Conservation (phyloP, 23 tunicate species). For the Trididemnum nubilum region DNA sequence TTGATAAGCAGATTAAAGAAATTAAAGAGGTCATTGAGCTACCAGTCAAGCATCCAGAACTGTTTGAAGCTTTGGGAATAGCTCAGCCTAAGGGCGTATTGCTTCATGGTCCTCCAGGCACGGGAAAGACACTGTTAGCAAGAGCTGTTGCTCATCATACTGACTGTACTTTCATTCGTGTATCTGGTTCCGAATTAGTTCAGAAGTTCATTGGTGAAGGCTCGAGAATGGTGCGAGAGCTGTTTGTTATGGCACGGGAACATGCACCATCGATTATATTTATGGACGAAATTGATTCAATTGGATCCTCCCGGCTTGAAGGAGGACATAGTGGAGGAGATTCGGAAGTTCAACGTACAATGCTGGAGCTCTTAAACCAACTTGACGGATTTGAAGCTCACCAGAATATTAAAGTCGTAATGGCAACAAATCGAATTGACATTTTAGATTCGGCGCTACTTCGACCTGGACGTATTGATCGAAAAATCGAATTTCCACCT, state of each 20-base stretch:
- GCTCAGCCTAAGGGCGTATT: slow-evolving; percentile 98
- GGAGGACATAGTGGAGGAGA: slow-evolving; percentile 95
- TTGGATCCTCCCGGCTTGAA: slow-evolving; percentile 93
- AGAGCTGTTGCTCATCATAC: slow-evolving; percentile 99
- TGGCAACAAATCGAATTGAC: slow-evolving; percentile 98
- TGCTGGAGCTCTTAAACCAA: slow-evolving; percentile 93
- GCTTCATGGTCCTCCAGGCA: slow-evolving; percentile 95
- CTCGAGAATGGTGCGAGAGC: slow-evolving; percentile 95
- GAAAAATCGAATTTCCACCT: slow-evolving; percentile 98
- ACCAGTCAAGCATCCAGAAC: slow-evolving; percentile 97
- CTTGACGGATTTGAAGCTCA: slow-evolving; percentile 98
- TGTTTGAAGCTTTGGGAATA: slow-evolving; percentile 97
- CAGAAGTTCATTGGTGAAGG: slow-evolving; percentile 98
- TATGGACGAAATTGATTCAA: slow-evolving; percentile 98
- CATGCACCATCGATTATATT: slow-evolving; percentile 96
- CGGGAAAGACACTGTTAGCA: slow-evolving; percentile 89
- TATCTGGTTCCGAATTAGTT: slow-evolving; percentile 95
- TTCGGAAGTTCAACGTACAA: slow-evolving; percentile 96
- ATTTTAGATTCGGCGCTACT: slow-evolving; percentile 91
- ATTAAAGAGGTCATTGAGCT: slow-evolving; percentile 98
- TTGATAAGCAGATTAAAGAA: slow-evolving; percentile 97
- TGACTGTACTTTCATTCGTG: slow-evolving; percentile 95
- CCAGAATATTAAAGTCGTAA: slow-evolving; percentile 95
- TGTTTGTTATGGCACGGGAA: slow-evolving; percentile 97
- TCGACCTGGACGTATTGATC: slow-evolving; percentile 93